Evolutionary conservation across 2,797 vertebrate genomes (phyloP).

Genomic region (Fratercula arctica): DNA sequence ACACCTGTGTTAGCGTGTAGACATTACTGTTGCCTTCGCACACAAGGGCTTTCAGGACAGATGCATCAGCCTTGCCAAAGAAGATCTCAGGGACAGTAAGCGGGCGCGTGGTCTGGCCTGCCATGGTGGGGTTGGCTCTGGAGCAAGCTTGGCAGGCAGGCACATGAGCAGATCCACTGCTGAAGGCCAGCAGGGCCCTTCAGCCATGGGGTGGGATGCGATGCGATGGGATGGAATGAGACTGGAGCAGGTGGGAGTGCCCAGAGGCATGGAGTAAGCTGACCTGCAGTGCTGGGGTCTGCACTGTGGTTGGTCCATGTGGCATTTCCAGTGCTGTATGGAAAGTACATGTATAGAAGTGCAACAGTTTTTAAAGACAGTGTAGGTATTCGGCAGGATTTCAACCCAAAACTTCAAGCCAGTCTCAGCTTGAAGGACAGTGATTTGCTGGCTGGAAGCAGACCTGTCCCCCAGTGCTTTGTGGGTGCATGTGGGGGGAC

Average conservation of each 20-base stretch:
- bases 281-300: neutral
- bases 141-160: neutral
- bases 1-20: neutral
- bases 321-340: neutral
- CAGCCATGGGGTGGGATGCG: rapidly evolving
- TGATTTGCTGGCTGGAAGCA: neutral
- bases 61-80: neutral
- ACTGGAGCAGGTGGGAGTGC: neutral
- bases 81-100: neutral
- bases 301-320: neutral
- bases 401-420: slow-evolving; percentile 1
- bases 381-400: slow-evolving; percentile 15
- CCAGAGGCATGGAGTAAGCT: rapidly evolving
- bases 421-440: neutral
- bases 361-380: neutral
- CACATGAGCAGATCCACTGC: neutral
- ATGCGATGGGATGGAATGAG: neutral
- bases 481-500: neutral
- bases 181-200: neutral
- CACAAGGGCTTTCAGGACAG: neutral
- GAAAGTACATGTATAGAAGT: neutral
- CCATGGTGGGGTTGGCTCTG: neutral
- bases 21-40: neutral
- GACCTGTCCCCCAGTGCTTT: neutral
- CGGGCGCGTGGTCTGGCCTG: neutral